A percentile compares a stretch with the other conserved stretches of the same genome.
These are phyloP conservation scores for Ypsolopha scabrella DNA, from an alignment of 2,888 invertebrate species.

Conservation along the genomic window DNA sequence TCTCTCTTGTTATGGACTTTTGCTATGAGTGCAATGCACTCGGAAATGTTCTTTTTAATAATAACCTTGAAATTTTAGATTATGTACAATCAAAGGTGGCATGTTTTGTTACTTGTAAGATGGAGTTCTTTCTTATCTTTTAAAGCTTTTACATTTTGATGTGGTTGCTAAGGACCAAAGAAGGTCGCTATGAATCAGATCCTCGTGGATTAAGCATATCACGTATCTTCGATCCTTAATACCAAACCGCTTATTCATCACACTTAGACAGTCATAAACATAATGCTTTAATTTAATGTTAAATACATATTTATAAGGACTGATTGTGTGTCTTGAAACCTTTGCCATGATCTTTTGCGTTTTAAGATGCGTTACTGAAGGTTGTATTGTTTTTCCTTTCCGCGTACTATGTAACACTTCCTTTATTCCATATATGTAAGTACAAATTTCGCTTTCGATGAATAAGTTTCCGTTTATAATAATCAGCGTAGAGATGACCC, in stretches of 20 bases:
- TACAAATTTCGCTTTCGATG: not conserved
- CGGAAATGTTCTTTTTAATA: no score
- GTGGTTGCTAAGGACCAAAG: not conserved
- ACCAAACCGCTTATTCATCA: constrained; percentile 8
- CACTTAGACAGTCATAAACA: constrained; percentile 4
- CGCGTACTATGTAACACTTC: not conserved
- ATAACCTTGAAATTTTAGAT: no score
- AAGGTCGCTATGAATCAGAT: not conserved
- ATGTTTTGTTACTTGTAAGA: no score
- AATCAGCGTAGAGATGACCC: not conserved
- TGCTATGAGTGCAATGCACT: not conserved
- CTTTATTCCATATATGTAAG: not conserved
- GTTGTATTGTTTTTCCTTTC: not conserved
- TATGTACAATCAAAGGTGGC: no score
- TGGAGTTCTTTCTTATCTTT: no score
- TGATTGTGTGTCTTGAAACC: not conserved
- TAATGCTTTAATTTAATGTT: no score
- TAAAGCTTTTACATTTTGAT: no score
- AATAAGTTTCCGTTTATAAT: not conserved
- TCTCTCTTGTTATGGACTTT: constrained; percentile 10
- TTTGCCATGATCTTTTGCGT: not conserved
- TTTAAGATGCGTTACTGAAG: not conserved
- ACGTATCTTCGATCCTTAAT: constrained; percentile 9
- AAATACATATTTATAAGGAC: not conserved
- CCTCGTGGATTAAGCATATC: constrained; percentile 4